A percentile compares a stretch with the other conserved stretches of the same genome.
phyloP scores from a whole-genome alignment of 2,888 invertebrate species.

The Salpingus planirostris region DNA sequence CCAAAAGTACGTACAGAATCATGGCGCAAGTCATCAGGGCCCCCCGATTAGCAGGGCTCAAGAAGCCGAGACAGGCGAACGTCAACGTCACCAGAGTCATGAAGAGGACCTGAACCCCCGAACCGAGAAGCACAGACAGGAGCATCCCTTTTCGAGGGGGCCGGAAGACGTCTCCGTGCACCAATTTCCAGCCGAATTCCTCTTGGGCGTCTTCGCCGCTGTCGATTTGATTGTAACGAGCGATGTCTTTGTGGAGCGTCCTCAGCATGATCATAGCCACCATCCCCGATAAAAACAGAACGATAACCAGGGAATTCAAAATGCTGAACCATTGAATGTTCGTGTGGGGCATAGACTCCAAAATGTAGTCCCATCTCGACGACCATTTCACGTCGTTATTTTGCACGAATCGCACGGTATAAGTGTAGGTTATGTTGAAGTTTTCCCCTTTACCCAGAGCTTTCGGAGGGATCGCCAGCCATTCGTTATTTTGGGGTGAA shows the following conservation, averaged over 20 bases:
- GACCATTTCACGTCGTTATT: constrained; percentile 93
- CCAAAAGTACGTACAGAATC: constrained; percentile 93
- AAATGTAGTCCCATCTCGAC: constrained; percentile 97
- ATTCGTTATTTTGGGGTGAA: constrained; percentile 43
- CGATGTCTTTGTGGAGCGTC: constrained; percentile 96
- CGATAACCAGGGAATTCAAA: constrained; percentile 94
- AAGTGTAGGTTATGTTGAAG: constrained; percentile 73
- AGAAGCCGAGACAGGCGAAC: constrained; percentile 97
- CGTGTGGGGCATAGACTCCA: constrained; percentile 96
- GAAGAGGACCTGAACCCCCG: constrained; percentile 90
- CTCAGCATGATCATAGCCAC: constrained; percentile 97
- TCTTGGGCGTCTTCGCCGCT: constrained; percentile 88
- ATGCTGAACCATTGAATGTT: constrained; percentile 99
- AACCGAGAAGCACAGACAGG: constrained; percentile 90
- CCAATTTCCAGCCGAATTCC: constrained; percentile 96
- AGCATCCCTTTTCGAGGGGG: constrained; percentile 96
- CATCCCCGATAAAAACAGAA: constrained; percentile 96
- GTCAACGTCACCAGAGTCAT: constrained; percentile 94
- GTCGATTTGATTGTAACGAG: constrained; percentile 94
- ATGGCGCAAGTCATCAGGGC: constrained; percentile 97
- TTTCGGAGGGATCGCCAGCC: constrained; percentile 62
- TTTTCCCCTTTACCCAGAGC: constrained; percentile 40
- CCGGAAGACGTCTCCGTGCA: constrained; percentile 96
- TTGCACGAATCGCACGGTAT: constrained; percentile 70
- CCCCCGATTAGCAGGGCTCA: constrained; percentile 97